Base-by-base conservation (phyloP, 2,888 invertebrate genomes). In the Brachypterus glaber region DNA sequence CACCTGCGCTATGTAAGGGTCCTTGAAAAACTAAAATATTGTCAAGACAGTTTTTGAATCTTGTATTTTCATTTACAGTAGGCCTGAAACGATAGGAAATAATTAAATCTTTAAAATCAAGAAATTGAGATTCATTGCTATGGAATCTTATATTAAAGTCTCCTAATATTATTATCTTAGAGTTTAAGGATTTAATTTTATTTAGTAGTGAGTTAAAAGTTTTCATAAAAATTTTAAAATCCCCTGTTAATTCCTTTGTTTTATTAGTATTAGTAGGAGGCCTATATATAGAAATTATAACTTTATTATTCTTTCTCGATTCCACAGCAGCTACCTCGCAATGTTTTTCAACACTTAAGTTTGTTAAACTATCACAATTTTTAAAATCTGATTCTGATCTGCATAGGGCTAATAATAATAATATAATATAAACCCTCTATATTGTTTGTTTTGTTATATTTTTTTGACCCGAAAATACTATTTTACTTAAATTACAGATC, bases 401-500 rank as follows among this genome's bases (percentile, higher is more conserved):
- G n/a, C n/a, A n/a, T n/a, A n/a, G n/a, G n/a, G n/a, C n/a, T n/a
- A n/a, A n/a, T n/a, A n/a, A n/a, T n/a, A n/a, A n/a, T n/a, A n/a
- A n/a, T n/a, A n/a, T n/a, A n/a, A n/a, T n/a, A n/a, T n/a, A n/a
- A n/a, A n/a, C n/a, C n/a, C n/a, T n/a, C n/a, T n/a, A n/a, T n/a
- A n/a, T n/a, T n/a, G n/a, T n/a, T n/a, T n/a, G n/a, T n/a, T n/a
- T n/a, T n/a, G n/a, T n/a, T n/a, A n/a, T n/a, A n/a, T n/a, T n/a
- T n/a, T n/a, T n/a, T n/a, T n/a, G n/a, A n/a, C n/a, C n/a, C n/a
- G n/a, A n/a, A n/a, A n/a, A n/a, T n/a, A n/a, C n/a, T n/a, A n/a
- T n/a, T n/a, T n/a, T n/a, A n/a, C n/a, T n/a, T n/a, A n/a, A 27
- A 25, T 48, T 44, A 58, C 48, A 83, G 82, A 67, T 85, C 1